Evolutionary conservation across 2,113 vertebrate species (phyloP).

Genomic region (Sarotherodon lohbergeri): DNA sequence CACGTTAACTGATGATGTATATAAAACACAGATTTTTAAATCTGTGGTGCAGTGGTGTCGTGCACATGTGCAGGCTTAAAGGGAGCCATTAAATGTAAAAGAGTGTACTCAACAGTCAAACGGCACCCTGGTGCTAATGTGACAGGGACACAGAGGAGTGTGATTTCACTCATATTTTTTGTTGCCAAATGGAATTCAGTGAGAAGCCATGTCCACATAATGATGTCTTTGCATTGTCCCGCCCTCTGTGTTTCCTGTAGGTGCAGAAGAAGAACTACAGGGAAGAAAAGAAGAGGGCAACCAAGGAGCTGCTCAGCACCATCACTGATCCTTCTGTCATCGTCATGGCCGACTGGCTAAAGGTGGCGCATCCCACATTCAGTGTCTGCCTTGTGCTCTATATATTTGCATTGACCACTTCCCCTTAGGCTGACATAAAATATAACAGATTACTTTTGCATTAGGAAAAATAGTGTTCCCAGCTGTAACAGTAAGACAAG

Average conservation of each 20-base stretch:
- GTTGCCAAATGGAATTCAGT: not conserved
- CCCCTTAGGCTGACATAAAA: not conserved
- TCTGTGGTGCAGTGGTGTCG: not conserved
- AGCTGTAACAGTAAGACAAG: not conserved
- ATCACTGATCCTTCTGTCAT: conserved; percentile 97
- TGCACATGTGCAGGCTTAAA: not conserved
- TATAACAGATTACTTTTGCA: not conserved
- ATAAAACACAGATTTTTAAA: not conserved
- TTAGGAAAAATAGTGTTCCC: not conserved
- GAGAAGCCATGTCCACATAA: not conserved
- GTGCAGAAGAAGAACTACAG: conserved; percentile 99
- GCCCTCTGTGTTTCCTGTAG: conserved; percentile 55
- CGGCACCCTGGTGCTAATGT: not conserved
- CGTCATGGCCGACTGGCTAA: conserved; percentile 98
- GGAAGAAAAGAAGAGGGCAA: conserved; percentile 97
- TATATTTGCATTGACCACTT: not conserved
- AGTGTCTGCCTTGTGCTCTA: not conserved
- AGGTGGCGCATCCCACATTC: conserved; percentile 69
- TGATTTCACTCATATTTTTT: not conserved
- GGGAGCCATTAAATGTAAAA: not conserved
- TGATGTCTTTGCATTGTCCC: not conserved
- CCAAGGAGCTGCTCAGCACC: conserved; percentile 95
- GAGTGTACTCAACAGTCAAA: not conserved
- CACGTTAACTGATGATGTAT: not conserved
- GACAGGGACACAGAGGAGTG: not conserved